These are phyloP conservation scores for Terebella lapidaria DNA, from an alignment of 2,888 invertebrate genomes.

Conservation along the genomic window DNA sequence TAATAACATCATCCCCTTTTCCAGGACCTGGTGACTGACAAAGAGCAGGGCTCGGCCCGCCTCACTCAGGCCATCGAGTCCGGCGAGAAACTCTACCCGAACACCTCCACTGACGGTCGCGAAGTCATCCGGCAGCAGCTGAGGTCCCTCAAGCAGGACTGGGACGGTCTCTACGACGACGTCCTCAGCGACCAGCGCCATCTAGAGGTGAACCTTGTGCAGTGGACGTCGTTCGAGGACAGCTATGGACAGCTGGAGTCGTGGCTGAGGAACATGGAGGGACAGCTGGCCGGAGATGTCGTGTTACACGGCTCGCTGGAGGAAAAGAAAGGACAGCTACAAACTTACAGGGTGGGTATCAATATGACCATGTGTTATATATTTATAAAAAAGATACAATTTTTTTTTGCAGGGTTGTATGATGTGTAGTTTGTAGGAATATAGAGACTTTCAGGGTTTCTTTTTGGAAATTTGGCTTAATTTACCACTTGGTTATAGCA, in stretches of 20 bases:
- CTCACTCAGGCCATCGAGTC: conserved; percentile 69
- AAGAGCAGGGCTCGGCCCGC: conserved; percentile 77
- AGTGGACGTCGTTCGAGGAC: conserved; percentile 93
- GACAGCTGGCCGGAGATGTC: conserved; percentile 71
- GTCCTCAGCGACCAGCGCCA: conserved; percentile 79
- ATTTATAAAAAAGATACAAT: no score
- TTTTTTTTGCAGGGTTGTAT: no score
- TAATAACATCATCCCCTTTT: no score
- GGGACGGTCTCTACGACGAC: conserved; percentile 81
- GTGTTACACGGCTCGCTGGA: conserved; percentile 81
- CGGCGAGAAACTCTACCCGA: conserved; percentile 85
- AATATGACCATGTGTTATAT: no score
- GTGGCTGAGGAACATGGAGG: conserved; percentile 74
- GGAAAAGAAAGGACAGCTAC: conserved; percentile 76
- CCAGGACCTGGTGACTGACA: conserved; percentile 61
- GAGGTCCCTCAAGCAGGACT: conserved; percentile 73
- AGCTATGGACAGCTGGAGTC: conserved; percentile 70
- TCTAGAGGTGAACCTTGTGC: conserved; percentile 73
- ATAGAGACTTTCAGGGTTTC: no score
- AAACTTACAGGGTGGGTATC: conserved; percentile 21
- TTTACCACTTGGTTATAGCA: background rate
- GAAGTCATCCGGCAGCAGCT: conserved; percentile 83
- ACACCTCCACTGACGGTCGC: conserved; percentile 85
- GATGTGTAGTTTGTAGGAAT: no score
- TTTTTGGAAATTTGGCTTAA: background rate